These are phyloP conservation scores for Noctua janthina DNA, from an alignment of 2,888 invertebrate genomes.

Conservation along the genomic window DNA sequence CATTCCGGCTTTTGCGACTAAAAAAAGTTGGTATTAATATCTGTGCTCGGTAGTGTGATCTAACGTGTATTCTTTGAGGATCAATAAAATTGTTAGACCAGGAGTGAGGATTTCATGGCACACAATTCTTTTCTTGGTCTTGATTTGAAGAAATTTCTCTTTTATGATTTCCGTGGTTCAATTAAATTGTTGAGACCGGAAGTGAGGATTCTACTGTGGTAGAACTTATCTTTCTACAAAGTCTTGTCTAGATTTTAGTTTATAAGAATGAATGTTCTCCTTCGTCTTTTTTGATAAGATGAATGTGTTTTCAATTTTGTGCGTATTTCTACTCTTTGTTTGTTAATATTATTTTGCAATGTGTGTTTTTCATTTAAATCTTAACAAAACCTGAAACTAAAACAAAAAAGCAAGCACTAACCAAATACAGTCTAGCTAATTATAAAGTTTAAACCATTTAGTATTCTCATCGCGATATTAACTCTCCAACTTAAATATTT, in stretches of 20 bases:
- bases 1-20: slow-evolving; percentile 40
- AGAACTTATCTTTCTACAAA: not conserved
- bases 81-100: not conserved
- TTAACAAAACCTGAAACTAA: not conserved
- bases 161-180: not conserved
- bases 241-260: not conserved
- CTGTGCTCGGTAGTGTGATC: slow-evolving; percentile 36
- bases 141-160: not conserved
- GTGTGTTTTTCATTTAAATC: not conserved
- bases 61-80: slow-evolving; percentile 18
- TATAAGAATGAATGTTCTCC: not conserved
- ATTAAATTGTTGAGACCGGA: slow-evolving; percentile 10
- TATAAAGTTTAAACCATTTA: not conserved
- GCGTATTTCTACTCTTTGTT: not conserved
- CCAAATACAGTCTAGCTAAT: not conserved
- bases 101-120: not conserved
- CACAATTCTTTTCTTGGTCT: not conserved
- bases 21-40: slow-evolving; percentile 48
- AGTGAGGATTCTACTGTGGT: not conserved
- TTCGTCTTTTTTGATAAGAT: not conserved
- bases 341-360: not conserved
- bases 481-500: not conserved
- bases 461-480: slow-evolving; percentile 3
- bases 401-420: not conserved
- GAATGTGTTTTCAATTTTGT: no score